Conservation (phyloP, 2,888 invertebrate species). For the Hirudinaria manillensis region DNA sequence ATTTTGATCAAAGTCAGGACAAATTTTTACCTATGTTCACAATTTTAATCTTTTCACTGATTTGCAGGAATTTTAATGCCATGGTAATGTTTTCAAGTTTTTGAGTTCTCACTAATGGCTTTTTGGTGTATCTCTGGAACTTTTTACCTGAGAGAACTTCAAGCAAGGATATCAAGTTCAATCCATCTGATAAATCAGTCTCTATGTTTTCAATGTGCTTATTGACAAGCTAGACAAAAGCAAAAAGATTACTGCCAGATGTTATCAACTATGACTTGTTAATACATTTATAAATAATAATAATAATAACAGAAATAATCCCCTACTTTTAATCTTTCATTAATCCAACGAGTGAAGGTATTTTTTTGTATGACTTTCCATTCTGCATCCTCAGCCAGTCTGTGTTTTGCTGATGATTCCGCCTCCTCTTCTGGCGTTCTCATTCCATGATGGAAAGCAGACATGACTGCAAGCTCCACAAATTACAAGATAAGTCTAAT, state of each 20-base stretch:
- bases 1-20: neutral
- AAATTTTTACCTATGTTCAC: conserved; percentile 75
- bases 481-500: too few species aligned
- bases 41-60: conserved; percentile 76
- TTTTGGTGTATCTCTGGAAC: conserved; percentile 74
- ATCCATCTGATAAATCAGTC: conserved; percentile 76
- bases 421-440: conserved; percentile 2
- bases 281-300: neutral
- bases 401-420: conserved; percentile 57
- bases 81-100: conserved; percentile 87
- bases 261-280: neutral
- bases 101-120: conserved; percentile 79
- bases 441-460: too few species aligned
- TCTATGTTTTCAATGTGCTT: conserved; percentile 74
- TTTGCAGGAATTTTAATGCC: conserved; percentile 75
- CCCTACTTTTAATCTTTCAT: conserved; percentile 72
- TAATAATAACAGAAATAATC: neutral
- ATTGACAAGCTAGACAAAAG: conserved; percentile 50
- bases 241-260: neutral
- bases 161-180: conserved; percentile 60
- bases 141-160: conserved; percentile 76
- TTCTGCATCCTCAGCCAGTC: conserved; percentile 80
- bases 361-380: conserved; percentile 91
- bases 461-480: too few species aligned
- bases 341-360: conserved; percentile 87